Evolutionary conservation across 2,113 vertebrate species (phyloP).

Genomic region (Opisthocomus hoazin): DNA sequence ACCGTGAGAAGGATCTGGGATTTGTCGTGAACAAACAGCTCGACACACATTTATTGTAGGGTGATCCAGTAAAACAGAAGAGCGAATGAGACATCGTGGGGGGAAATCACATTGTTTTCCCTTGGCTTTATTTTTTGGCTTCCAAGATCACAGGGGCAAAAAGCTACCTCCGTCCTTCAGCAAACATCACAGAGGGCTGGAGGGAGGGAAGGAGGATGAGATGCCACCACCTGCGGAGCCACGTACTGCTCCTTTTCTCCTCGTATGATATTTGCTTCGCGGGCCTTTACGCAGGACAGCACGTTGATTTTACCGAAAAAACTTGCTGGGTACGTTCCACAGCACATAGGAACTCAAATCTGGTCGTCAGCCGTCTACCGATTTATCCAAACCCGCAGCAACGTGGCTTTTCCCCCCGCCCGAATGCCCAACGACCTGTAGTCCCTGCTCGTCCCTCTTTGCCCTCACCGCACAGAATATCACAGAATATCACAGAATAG

Average conservation of each 20-base stretch:
- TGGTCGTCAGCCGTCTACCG: not conserved
- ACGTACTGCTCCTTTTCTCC: not conserved
- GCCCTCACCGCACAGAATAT: not conserved
- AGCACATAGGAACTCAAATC: not conserved
- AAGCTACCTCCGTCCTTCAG: not conserved
- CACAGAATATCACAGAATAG: too few relatives aligned
- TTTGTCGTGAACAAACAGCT: not conserved
- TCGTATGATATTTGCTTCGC: rapidly evolving
- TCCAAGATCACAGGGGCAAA: not conserved
- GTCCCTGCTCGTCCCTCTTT: not conserved
- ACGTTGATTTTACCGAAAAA: not conserved
- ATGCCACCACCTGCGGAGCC: not conserved
- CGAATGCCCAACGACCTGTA: not conserved
- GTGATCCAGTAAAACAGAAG: not conserved
- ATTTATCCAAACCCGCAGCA: not conserved
- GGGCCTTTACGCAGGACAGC: rapidly evolving
- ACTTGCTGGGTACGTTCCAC: not conserved
- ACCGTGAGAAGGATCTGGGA: not conserved
- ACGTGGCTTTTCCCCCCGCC: not conserved
- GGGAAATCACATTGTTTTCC: not conserved
- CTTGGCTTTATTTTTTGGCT: not conserved
- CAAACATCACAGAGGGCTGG: not conserved
- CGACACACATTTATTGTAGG: rapidly evolving
- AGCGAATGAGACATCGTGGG: not conserved
- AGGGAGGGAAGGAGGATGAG: not conserved